Evolutionary conservation across 2,113 vertebrate genomes (phyloP).

Genomic region (Cygnus atratus): DNA sequence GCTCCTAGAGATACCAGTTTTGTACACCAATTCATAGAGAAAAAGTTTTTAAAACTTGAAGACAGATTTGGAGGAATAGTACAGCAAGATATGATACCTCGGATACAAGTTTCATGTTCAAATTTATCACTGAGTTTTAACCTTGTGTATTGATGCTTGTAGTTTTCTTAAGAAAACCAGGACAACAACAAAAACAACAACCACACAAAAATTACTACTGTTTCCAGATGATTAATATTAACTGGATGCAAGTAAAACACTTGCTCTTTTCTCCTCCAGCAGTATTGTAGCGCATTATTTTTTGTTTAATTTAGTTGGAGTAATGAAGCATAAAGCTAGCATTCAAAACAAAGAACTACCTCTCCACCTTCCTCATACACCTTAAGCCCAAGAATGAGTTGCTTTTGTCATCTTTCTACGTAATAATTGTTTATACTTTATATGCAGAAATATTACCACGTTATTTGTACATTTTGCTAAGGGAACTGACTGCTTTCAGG

Average conservation of each 20-base stretch:
- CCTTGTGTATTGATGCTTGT: background rate
- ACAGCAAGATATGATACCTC: background rate
- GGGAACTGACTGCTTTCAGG: background rate
- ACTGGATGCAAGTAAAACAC: background rate
- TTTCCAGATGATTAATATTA: background rate
- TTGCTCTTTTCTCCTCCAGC: background rate
- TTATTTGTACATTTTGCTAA: background rate
- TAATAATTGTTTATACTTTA: background rate
- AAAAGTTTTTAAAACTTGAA: background rate
- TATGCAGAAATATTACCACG: background rate
- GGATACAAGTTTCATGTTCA: background rate
- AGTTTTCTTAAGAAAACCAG: background rate
- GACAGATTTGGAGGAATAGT: background rate
- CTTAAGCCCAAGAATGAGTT: background rate
- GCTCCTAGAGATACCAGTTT: background rate
- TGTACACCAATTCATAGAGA: background rate
- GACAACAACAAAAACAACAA: background rate
- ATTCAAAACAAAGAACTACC: background rate
- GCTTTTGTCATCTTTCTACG: background rate
- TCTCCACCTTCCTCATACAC: background rate
- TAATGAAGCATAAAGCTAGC: slow-evolving; percentile 7
- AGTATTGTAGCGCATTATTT: background rate
- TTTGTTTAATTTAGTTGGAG: background rate
- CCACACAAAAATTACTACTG: background rate
- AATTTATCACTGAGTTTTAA: background rate